A percentile compares a stretch with the other conserved stretches of the same genome.
Conservation (phyloP, 2,797 vertebrate species). For the Danio jaintianensis region DNA sequence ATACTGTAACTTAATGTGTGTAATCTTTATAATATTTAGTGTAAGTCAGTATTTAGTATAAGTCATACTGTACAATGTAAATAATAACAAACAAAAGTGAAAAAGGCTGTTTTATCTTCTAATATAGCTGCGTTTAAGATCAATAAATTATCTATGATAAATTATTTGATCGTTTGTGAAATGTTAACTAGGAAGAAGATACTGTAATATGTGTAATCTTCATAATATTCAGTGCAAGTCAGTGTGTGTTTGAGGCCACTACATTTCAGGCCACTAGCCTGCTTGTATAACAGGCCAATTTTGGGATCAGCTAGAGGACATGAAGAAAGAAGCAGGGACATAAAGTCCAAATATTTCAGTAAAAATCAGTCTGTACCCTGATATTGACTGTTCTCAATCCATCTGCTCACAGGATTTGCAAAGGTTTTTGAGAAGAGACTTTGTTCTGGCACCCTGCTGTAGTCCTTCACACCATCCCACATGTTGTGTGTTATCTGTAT, state of each 20-base stretch:
- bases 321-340: background rate
- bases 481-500: background rate
- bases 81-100: too few species aligned
- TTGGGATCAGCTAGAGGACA: background rate
- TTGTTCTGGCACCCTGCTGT: constrained; percentile 6
- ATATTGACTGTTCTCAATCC: constrained; percentile 3
- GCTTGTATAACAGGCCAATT: constrained; percentile 49
- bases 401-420: constrained; percentile 6
- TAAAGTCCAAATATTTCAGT: background rate
- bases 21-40: background rate
- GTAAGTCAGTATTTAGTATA: too few species aligned
- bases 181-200: background rate
- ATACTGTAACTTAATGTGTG: background rate
- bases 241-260: background rate
- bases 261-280: constrained; percentile 8
- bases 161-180: too few species aligned
- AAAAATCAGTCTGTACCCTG: background rate
- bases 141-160: background rate
- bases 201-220: background rate
- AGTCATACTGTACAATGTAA: too few species aligned
- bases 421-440: background rate
- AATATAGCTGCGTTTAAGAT: background rate
- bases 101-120: too few species aligned
- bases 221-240: background rate
- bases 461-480: constrained; percentile 3